Evolutionary conservation across 2,113 vertebrate species (phyloP).

Genomic region (Pollimyrus isidori): DNA sequence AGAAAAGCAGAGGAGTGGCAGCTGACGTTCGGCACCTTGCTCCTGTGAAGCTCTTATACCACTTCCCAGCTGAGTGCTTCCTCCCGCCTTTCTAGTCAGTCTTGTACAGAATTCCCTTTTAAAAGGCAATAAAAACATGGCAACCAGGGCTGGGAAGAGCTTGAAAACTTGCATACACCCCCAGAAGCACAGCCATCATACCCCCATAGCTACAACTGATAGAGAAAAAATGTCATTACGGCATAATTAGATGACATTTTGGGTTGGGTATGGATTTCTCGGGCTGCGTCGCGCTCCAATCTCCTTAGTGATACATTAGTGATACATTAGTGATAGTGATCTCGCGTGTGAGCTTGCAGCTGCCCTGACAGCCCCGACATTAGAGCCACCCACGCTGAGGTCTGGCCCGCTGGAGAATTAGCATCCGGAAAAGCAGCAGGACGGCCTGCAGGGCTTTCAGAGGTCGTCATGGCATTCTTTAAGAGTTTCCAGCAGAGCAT

Average conservation of each 20-base stretch:
- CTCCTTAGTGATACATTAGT: conserved; percentile 3
- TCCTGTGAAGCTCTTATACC: not conserved
- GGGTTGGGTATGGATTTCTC: not conserved
- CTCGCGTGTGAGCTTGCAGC: not conserved
- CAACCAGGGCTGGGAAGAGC: not conserved
- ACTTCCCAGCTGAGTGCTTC: not conserved
- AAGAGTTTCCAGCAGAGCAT: conserved; percentile 63
- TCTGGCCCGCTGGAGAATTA: not conserved
- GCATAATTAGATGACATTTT: conserved; percentile 12
- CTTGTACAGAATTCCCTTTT: not conserved
- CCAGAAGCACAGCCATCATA: not conserved
- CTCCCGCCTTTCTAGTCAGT: not conserved
- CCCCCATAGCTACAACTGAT: not conserved
- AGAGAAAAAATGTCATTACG: conserved; percentile 13
- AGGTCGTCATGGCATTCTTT: conserved; percentile 65
- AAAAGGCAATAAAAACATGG: not conserved
- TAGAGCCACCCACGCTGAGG: not conserved
- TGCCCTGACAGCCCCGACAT: not conserved
- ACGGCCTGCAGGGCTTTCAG: not conserved
- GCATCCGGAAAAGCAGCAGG: not conserved
- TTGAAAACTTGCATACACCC: not conserved
- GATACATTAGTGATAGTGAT: not conserved
- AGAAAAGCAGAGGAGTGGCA: not conserved
- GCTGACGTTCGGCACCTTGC: not conserved
- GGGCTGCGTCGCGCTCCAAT: not conserved